phyloP scores from a whole-genome alignment of 2,113 vertebrate genomes.

The Anoplopoma fimbria region DNA sequence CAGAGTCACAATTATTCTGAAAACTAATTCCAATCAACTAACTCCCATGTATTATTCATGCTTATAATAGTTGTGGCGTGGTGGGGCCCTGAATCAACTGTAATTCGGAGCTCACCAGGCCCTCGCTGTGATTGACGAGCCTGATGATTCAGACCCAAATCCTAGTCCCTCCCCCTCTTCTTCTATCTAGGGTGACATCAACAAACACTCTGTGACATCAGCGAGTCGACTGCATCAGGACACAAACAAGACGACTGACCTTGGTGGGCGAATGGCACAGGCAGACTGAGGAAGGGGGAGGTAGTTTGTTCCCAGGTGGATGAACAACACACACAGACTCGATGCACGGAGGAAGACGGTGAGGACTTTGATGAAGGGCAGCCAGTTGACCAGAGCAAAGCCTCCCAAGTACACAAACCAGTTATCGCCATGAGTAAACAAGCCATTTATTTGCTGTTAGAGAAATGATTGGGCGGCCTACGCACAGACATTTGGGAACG shows the following conservation, averaged over 20 bases:
- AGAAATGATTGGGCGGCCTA: not conserved
- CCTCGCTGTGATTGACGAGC: constrained; percentile 56
- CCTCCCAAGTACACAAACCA: constrained; percentile 25
- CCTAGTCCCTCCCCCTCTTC: not conserved
- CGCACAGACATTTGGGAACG: constrained; percentile 7
- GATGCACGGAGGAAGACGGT: not conserved
- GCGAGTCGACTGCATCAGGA: constrained; percentile 43
- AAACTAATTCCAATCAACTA: constrained; percentile 35
- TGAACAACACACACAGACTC: constrained; percentile 30
- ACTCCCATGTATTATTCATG: constrained; percentile 64
- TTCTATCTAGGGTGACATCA: constrained; percentile 44
- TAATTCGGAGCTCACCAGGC: constrained; percentile 26
- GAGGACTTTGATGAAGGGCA: constrained; percentile 12
- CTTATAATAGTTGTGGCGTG: constrained; percentile 33
- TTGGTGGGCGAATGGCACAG: not conserved
- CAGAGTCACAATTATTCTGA: constrained; percentile 13
- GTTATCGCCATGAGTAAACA: constrained; percentile 20
- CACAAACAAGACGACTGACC: constrained; percentile 43
- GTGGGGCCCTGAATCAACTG: constrained; percentile 46
- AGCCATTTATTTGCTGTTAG: constrained; percentile 1
- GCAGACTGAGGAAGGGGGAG: constrained; percentile 18
- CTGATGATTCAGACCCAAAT: constrained; percentile 58
- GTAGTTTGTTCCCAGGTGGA: constrained; percentile 24
- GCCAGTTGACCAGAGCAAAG: constrained; percentile 14
- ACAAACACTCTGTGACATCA: constrained; percentile 45